Evolutionary conservation across 1,140 invertebrate genomes (phyloP).

Genomic region (Archegozetes longisetosus): DNA sequence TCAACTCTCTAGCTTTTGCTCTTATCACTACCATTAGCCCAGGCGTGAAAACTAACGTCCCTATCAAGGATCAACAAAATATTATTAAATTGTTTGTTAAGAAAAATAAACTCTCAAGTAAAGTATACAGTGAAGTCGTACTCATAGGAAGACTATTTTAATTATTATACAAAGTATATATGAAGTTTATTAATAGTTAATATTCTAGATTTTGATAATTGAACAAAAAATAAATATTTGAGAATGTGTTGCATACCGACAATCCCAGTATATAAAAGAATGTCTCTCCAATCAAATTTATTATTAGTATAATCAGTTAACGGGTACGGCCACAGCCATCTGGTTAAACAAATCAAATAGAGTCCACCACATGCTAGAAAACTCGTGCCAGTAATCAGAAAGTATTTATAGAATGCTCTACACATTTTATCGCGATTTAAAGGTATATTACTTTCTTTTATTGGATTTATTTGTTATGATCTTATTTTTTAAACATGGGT

Average conservation of each 20-base stretch:
- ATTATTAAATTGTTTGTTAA: background rate
- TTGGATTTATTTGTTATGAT: no score
- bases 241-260: constrained; percentile 1
- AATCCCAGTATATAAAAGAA: background rate
- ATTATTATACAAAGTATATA: background rate
- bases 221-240: no score
- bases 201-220: no score
- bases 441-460: no score
- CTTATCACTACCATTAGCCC: constrained; percentile 1
- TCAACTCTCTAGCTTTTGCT: background rate
- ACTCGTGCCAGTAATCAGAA: constrained; percentile 11
- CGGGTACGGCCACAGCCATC: constrained; percentile 9
- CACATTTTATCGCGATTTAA: no score
- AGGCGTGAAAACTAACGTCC: background rate
- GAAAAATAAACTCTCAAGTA: background rate
- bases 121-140: background rate
- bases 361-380: background rate
- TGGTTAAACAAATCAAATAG: constrained; percentile 5
- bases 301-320: constrained; percentile 5
- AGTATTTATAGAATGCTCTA: constrained; percentile 10
- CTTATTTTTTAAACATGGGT: no score
- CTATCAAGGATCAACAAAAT: background rate
- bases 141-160: background rate
- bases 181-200: no score
- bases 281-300: constrained; percentile 1